These are phyloP conservation scores for Ceratina calcarata DNA, from an alignment of 1,140 invertebrate genomes.

Conservation along the genomic window DNA sequence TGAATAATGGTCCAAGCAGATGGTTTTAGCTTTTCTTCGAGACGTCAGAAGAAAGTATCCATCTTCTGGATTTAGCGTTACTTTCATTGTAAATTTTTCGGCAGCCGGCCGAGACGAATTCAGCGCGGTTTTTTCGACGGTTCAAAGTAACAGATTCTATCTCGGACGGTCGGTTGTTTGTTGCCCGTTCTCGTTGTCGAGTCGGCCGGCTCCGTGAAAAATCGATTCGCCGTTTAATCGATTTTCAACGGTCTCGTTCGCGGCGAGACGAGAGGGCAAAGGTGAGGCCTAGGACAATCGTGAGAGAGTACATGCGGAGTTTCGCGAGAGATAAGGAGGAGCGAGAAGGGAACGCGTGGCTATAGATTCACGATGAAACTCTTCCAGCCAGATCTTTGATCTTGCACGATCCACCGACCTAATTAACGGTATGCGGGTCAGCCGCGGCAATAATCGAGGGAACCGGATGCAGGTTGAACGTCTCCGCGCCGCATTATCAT, in stretches of 20 bases:
- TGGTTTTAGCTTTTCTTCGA: not conserved
- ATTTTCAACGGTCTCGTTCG: constrained; percentile 58
- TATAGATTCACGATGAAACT: constrained; percentile 40
- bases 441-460: constrained; percentile 45
- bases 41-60: too few relatives aligned
- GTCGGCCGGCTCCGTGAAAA: constrained; percentile 22
- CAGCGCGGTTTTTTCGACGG: not conserved
- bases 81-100: not conserved
- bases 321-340: constrained; percentile 42
- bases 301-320: constrained; percentile 36
- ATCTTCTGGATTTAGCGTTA: too few relatives aligned
- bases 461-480: constrained; percentile 42
- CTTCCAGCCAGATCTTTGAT: constrained; percentile 48
- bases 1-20: constrained; percentile 20
- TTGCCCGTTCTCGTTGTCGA: not conserved
- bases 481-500: constrained; percentile 24
- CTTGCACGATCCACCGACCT: constrained; percentile 50
- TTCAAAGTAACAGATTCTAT: too few relatives aligned
- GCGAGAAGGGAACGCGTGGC: not conserved
- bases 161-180: not conserved
- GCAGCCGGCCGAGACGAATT: not conserved
- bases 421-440: constrained; percentile 58
- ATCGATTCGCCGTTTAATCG: constrained; percentile 60
- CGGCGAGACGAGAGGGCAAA: constrained; percentile 27
- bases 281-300: constrained; percentile 49